Percentiles rank a stretch among this genome's conserved stretches.
These are phyloP conservation scores for Carassius gibelio DNA, from an alignment of 2,113 vertebrate species.

Conservation along the genomic window DNA sequence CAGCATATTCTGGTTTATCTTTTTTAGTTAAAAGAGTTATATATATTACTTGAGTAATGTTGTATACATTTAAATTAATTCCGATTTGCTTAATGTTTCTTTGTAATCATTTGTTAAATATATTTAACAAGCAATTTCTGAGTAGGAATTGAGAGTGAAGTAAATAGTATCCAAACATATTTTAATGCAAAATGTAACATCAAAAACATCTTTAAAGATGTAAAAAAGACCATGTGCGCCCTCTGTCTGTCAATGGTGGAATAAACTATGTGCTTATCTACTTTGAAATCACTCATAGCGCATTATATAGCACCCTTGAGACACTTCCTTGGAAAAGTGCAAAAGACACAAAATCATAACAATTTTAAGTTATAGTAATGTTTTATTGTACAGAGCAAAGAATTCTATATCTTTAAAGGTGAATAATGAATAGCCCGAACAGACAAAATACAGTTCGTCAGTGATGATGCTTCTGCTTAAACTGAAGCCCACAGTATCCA, in stretches of 20 bases:
- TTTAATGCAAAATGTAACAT: too few relatives aligned
- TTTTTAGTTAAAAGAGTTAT: too few relatives aligned
- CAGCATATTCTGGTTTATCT: too few relatives aligned
- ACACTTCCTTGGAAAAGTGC: not conserved
- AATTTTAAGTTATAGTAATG: not conserved
- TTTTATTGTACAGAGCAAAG: constrained; percentile 54
- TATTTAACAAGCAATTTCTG: too few relatives aligned
- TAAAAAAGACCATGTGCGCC: constrained; percentile 4
- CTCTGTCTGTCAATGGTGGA: constrained; percentile 15
- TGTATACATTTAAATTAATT: too few relatives aligned
- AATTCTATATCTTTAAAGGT: constrained; percentile 32
- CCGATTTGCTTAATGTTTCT: too few relatives aligned
- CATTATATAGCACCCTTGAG: not conserved
- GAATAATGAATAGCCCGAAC: constrained; percentile 61
- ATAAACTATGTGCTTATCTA: not conserved
- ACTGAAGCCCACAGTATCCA: constrained; percentile 94
- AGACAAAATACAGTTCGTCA: constrained; percentile 63
- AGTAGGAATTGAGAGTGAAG: too few relatives aligned
- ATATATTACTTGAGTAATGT: too few relatives aligned
- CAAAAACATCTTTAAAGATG: too few relatives aligned
- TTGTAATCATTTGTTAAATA: too few relatives aligned
- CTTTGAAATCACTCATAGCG: not conserved
- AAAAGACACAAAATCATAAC: not conserved
- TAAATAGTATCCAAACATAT: too few relatives aligned
- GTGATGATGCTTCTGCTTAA: constrained; percentile 88